Evolutionary conservation across 2,113 vertebrate genomes (phyloP).

Genomic region (Bujurquina vittata): DNA sequence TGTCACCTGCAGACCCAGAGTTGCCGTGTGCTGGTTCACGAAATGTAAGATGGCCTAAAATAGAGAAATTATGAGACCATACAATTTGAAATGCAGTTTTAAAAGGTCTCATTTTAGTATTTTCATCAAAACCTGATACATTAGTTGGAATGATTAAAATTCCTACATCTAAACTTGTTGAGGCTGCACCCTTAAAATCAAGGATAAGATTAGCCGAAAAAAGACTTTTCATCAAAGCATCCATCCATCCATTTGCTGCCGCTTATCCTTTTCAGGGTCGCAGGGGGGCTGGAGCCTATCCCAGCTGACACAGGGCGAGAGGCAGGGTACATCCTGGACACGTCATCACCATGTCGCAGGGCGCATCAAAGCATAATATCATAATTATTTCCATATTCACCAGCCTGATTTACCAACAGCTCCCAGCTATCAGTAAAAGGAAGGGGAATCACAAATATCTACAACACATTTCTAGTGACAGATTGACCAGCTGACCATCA

Average conservation of each 20-base stretch:
- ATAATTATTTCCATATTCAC: neutral
- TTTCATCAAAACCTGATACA: neutral
- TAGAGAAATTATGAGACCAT: neutral
- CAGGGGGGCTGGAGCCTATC: too few species aligned
- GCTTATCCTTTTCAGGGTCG: too few species aligned
- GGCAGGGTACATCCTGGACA: too few species aligned
- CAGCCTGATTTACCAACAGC: neutral
- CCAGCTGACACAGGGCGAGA: too few species aligned
- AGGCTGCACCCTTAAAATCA: neutral
- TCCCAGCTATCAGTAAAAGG: neutral
- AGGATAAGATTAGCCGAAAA: neutral
- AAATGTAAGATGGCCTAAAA: constrained; percentile 88
- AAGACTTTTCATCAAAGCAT: neutral
- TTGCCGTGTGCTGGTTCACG: constrained; percentile 85
- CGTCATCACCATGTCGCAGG: too few species aligned
- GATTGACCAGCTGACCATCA: neutral
- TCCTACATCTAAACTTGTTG: neutral
- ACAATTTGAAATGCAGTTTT: neutral
- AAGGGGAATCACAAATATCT: neutral
- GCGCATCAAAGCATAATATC: neutral
- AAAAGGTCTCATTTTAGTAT: neutral
- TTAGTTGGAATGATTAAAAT: neutral
- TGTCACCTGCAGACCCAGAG: constrained; percentile 85
- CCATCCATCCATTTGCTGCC: too few species aligned
- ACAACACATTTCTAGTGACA: neutral